Conservation (phyloP, 2,113 vertebrate species). For the Todiramphus chloris region DNA sequence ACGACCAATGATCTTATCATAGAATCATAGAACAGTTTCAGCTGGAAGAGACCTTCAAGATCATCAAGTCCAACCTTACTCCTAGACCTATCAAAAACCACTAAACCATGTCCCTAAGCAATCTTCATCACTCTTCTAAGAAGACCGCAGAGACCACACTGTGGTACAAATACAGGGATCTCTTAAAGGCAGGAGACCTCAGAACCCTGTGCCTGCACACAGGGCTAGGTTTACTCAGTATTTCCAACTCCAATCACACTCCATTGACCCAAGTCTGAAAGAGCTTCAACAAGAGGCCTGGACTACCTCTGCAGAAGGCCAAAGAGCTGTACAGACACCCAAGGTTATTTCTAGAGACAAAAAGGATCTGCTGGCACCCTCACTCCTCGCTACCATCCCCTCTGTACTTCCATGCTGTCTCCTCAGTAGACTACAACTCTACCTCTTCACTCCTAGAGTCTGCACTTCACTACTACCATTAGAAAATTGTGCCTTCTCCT, state of each 20-base stretch:
- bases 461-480: not conserved
- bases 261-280: not conserved
- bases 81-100: too few species aligned
- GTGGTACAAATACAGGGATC: not conserved
- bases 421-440: not conserved
- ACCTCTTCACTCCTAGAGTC: not conserved
- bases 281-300: not conserved
- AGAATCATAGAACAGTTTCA: too few species aligned
- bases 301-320: not conserved
- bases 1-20: not conserved
- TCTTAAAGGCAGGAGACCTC: not conserved
- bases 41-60: too few species aligned
- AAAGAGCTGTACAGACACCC: not conserved
- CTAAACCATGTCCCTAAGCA: too few species aligned
- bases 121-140: not conserved
- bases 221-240: not conserved
- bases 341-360: not conserved
- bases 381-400: not conserved
- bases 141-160: not conserved
- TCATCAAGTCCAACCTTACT: too few species aligned
- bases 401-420: not conserved
- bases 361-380: not conserved
- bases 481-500: not conserved
- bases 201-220: not conserved
- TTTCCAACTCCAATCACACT: not conserved